Evolutionary conservation across 1,140 invertebrate genomes (phyloP).

Genomic region (Trachelipus rathkii): DNA sequence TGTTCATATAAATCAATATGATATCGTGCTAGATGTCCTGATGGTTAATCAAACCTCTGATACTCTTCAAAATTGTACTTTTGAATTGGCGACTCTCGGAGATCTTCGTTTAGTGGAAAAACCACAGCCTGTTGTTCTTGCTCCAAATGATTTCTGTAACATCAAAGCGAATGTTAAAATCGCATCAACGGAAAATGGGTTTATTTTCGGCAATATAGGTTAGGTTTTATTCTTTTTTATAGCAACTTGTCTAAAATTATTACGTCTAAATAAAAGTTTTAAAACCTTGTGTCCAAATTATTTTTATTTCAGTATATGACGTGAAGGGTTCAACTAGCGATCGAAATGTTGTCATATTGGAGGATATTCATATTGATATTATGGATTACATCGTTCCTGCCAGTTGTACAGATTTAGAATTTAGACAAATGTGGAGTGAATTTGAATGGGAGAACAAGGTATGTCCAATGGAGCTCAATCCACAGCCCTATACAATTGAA

Average conservation of each 20-base stretch:
- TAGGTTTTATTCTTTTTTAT: not conserved
- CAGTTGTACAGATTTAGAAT: constrained; percentile 88
- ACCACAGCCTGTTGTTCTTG: constrained; percentile 89
- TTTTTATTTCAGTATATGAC: constrained; percentile 72
- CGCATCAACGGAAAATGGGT: constrained; percentile 97
- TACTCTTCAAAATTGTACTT: constrained; percentile 94
- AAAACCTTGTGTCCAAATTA: too few relatives aligned
- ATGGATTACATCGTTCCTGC: constrained; percentile 99
- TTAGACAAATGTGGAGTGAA: constrained; percentile 98
- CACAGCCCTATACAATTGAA: too few relatives aligned
- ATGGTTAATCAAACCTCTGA: constrained; percentile 97
- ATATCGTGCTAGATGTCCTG: constrained; percentile 93
- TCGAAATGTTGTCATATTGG: constrained; percentile 93
- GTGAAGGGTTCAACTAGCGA: constrained; percentile 87
- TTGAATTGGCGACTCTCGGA: constrained; percentile 95
- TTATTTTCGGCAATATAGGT: constrained; percentile 96
- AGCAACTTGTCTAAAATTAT: too few relatives aligned
- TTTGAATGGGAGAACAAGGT: constrained; percentile 99
- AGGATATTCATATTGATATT: constrained; percentile 99
- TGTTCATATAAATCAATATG: constrained; percentile 98
- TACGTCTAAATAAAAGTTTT: too few relatives aligned
- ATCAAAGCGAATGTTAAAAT: constrained; percentile 95
- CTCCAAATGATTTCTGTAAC: constrained; percentile 93
- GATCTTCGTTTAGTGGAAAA: constrained; percentile 97
- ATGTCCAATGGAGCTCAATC: not conserved